phyloP scores from a whole-genome alignment of 2,888 invertebrate genomes.

The Ennomos quercinarius region DNA sequence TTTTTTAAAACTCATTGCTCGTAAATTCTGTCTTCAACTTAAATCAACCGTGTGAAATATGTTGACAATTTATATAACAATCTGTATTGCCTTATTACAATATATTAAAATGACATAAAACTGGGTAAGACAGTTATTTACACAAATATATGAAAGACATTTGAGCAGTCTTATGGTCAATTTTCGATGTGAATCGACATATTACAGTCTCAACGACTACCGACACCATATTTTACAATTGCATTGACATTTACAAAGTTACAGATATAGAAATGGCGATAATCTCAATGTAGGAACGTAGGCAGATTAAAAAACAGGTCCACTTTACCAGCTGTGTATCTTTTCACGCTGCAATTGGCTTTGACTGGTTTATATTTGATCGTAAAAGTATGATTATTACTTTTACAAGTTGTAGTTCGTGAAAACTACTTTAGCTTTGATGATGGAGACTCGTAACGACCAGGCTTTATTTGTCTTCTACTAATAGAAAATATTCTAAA shows the following conservation, averaged over 20 bases:
- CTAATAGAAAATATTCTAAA: no score
- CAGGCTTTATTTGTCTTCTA: no score
- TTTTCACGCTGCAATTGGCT: slow-evolving; percentile 30
- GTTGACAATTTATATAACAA: slow-evolving; percentile 28
- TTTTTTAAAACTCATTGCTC: slow-evolving; percentile 9
- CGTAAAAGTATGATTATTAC: slow-evolving; percentile 4
- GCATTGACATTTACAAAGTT: slow-evolving; percentile 50
- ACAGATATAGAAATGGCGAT: slow-evolving; percentile 46
- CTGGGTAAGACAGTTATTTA: slow-evolving; percentile 39
- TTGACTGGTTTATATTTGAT: slow-evolving; percentile 14
- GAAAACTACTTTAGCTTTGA: neutral
- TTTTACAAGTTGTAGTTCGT: slow-evolving; percentile 1
- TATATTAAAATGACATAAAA: slow-evolving; percentile 37
- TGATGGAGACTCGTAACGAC: no score
- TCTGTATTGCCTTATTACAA: slow-evolving; percentile 27
- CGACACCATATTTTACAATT: slow-evolving; percentile 39
- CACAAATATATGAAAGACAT: slow-evolving; percentile 21
- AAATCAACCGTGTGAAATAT: slow-evolving; percentile 17
- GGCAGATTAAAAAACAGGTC: slow-evolving; percentile 52
- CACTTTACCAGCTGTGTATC: slow-evolving; percentile 49
- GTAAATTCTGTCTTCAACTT: slow-evolving; percentile 1
- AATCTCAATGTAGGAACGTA: slow-evolving; percentile 42
- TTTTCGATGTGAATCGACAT: slow-evolving; percentile 12
- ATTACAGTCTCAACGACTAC: slow-evolving; percentile 22
- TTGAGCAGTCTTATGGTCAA: slow-evolving; percentile 4